Conservation (phyloP, 2,888 invertebrate species). For the Imbricaverruca yamaguchii region DNA sequence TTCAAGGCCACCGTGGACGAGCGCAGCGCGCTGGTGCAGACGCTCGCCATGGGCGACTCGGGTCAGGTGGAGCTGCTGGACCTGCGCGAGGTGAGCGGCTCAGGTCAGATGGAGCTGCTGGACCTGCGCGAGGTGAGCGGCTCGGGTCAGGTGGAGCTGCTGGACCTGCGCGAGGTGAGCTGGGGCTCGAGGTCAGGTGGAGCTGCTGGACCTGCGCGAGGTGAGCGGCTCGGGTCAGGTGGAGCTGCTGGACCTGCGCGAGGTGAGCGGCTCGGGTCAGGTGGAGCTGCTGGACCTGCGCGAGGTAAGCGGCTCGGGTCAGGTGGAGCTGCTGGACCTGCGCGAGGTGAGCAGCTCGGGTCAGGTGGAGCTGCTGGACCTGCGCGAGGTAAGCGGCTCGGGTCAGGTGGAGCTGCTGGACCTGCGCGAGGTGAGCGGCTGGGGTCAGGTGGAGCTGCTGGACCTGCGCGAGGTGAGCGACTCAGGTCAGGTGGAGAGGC, state of each 20-base stretch:
- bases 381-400: no score
- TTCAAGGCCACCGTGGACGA: background rate
- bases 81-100: background rate
- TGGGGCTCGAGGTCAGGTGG: background rate
- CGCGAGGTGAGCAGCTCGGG: no score
- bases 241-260: background rate
- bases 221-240: background rate
- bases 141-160: background rate
- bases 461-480: background rate
- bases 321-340: no score
- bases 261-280: background rate
- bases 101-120: no score
- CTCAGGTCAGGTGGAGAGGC: background rate
- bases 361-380: no score
- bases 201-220: background rate
- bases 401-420: background rate
- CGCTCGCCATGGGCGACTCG: conserved; percentile 2
- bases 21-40: conserved; percentile 9
- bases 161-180: background rate
- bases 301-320: background rate
- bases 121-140: no score
- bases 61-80: background rate
- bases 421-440: background rate
- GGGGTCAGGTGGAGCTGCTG: background rate
- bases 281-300: no score